A percentile compares a stretch with the other conserved stretches of the same genome.
These are phyloP conservation scores for Oreochromis grahami DNA, from an alignment of 2,797 vertebrate genomes.

Conservation along the genomic window DNA sequence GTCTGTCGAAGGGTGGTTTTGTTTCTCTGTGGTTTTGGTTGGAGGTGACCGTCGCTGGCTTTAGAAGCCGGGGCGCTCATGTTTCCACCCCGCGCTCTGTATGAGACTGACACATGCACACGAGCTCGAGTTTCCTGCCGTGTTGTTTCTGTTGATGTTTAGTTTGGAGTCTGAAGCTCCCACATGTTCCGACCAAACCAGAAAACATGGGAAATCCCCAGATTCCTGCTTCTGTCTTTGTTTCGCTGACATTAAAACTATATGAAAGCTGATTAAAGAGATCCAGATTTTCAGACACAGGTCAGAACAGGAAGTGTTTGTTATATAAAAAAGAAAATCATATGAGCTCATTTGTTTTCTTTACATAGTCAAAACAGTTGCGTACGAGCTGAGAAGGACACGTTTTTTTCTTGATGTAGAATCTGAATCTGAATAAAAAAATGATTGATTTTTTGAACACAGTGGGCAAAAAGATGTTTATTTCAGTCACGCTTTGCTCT, in stretches of 20 bases:
- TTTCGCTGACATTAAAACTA: not conserved
- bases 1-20: not conserved
- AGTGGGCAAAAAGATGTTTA: not conserved
- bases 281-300: not conserved
- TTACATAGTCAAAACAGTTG: not conserved
- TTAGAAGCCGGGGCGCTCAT: not conserved
- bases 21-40: not conserved
- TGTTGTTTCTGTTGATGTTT: conserved; percentile 13
- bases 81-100: not conserved
- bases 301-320: not conserved
- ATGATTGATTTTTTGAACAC: not conserved
- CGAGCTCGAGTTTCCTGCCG: not conserved
- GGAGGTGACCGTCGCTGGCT: not conserved
- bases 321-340: not conserved
- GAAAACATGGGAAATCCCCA: conserved; percentile 46
- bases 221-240: conserved; percentile 29
- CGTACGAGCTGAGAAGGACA: not conserved
- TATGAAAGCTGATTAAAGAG: not conserved
- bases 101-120: not conserved
- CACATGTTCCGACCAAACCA: conserved; percentile 34
- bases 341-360: not conserved
- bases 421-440: not conserved
- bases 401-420: not conserved
- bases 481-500: not conserved
- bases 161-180: conserved; percentile 11